A percentile compares a stretch with the other conserved stretches of the same genome.
Evolutionary conservation across 2,888 invertebrate genomes (phyloP).

Genomic region (Lepidochrysops patricia): DNA sequence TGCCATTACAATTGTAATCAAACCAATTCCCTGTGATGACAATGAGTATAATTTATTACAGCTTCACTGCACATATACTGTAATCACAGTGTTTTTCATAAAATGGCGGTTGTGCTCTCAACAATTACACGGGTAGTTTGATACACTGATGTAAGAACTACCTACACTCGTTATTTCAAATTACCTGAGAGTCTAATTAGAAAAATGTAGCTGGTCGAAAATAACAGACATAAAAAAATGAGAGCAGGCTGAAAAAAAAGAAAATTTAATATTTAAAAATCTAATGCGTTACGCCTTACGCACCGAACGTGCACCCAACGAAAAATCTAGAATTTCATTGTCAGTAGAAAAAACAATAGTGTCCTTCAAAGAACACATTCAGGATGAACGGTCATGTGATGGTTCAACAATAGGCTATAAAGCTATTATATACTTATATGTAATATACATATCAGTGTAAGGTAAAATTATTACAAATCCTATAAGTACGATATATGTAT

Average conservation of each 20-base stretch:
- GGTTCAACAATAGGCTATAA: neutral
- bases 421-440: neutral
- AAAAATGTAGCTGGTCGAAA: neutral
- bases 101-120: constrained; percentile 6
- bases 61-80: neutral
- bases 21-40: neutral
- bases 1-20: neutral
- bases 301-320: too few species aligned
- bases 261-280: neutral
- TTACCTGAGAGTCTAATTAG: neutral
- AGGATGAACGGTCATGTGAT: neutral
- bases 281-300: too few species aligned
- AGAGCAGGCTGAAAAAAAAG: neutral
- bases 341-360: neutral
- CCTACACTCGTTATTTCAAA: neutral
- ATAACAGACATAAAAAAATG: neutral
- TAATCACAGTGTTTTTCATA: constrained; percentile 9
- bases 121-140: constrained; percentile 7
- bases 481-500: neutral
- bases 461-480: neutral
- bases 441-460: neutral
- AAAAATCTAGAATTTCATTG: neutral
- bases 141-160: neutral
- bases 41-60: neutral
- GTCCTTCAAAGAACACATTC: neutral